Evolutionary conservation across 2,888 invertebrate genomes (phyloP).

Genomic region (Helobdella robusta): DNA sequence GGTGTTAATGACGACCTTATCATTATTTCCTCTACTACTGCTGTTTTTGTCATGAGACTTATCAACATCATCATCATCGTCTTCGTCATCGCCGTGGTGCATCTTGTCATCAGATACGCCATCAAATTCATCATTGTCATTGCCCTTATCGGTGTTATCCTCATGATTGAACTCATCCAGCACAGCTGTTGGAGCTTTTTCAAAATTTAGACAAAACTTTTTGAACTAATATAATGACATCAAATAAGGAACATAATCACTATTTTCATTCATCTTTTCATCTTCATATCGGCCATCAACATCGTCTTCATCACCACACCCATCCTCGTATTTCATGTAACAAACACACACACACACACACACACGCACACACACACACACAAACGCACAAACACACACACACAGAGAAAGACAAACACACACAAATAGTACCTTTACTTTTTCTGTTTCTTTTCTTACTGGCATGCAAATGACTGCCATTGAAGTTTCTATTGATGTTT

Average conservation of each 20-base stretch:
- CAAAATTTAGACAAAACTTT: neutral
- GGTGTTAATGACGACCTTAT: neutral
- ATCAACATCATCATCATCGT: neutral
- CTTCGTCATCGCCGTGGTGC: neutral
- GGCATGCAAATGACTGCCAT: too few relatives aligned
- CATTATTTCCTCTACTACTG: slow-evolving; percentile 10
- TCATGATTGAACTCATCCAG: slow-evolving; percentile 13
- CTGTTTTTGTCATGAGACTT: neutral
- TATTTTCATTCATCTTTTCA: neutral
- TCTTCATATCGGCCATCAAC: neutral
- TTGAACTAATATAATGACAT: too few relatives aligned
- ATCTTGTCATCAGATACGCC: slow-evolving; percentile 1
- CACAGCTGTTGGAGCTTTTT: slow-evolving; percentile 6
- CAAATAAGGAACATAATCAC: neutral
- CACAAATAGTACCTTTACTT: too few relatives aligned
- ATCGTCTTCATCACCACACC: neutral
- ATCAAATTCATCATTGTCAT: neutral
- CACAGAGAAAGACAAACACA: too few relatives aligned
- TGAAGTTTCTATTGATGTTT: too few relatives aligned
- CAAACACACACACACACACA: too few relatives aligned
- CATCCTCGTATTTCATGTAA: neutral
- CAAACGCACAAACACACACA: too few relatives aligned
- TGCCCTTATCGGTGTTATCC: neutral
- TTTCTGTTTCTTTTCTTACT: too few relatives aligned
- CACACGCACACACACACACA: too few relatives aligned